Evolutionary conservation across 1,140 invertebrate species (phyloP).

Genomic region (Brachionus rotundiformis): DNA sequence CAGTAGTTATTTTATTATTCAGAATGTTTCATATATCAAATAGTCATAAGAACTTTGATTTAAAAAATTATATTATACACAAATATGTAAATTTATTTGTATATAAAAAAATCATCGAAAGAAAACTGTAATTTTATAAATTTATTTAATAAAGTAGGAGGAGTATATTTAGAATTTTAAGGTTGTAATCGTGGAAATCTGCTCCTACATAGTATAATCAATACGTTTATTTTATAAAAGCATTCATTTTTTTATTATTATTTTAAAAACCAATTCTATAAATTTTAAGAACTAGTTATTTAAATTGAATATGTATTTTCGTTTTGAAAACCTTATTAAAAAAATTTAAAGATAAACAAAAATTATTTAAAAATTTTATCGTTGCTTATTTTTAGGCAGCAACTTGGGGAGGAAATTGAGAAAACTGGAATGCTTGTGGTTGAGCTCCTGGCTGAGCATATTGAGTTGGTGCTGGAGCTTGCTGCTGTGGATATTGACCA

Average conservation of each 20-base stretch:
- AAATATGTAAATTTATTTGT: no score
- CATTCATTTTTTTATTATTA: neutral
- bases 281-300: neutral
- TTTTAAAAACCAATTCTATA: neutral
- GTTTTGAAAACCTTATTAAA: conserved; percentile 6
- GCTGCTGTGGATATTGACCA: neutral
- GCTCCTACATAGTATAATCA: neutral
- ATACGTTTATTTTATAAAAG: conserved; percentile 12
- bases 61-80: no score
- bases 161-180: neutral
- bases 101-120: neutral
- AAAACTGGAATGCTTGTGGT: neutral
- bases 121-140: neutral
- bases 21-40: no score
- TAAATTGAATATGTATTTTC: neutral
- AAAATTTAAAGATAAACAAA: conserved; percentile 4
- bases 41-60: no score
- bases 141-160: neutral
- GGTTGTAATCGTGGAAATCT: neutral
- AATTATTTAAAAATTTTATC: neutral
- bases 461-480: conserved; percentile 17
- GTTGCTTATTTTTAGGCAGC: neutral
- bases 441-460: neutral
- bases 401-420: conserved; percentile 14
- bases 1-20: no score